phyloP scores from a whole-genome alignment of 2,888 invertebrate genomes.

The Eristalinus sepulchralis region DNA sequence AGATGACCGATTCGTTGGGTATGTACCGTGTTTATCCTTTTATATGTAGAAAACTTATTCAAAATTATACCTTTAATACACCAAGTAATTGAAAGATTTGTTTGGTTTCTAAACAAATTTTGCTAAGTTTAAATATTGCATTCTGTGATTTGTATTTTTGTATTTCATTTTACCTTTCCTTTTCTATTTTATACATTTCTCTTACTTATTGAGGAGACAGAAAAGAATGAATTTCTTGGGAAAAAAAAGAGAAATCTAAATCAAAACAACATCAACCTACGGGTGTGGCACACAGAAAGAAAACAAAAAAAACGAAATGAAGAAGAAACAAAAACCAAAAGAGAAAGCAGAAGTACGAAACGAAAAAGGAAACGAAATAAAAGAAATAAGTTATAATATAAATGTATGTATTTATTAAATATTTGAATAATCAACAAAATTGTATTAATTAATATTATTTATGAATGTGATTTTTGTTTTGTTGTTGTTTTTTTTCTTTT shows the following conservation, averaged over 20 bases:
- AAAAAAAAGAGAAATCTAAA: neutral
- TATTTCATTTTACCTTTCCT: conserved; percentile 12
- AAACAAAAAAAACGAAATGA: conserved; percentile 50
- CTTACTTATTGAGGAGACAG: neutral
- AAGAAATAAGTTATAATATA: conserved; percentile 74
- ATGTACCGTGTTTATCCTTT: conserved; percentile 41
- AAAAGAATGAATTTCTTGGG: neutral
- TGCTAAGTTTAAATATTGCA: conserved; percentile 33
- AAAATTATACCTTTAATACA: conserved; percentile 4
- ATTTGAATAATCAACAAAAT: conserved; percentile 80
- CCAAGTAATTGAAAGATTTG: neutral
- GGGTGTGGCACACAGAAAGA: conserved; percentile 11
- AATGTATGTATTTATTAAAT: conserved; percentile 77
- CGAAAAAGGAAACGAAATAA: conserved; percentile 57
- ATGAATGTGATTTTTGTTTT: conserved; percentile 73
- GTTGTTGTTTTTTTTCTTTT: conserved; percentile 57
- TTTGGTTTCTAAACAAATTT: neutral
- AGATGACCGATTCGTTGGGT: conserved; percentile 45
- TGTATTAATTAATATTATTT: conserved; percentile 71
- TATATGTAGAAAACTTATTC: neutral
- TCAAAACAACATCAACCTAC: conserved; percentile 42
- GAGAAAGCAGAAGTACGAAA: conserved; percentile 45
- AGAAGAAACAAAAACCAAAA: conserved; percentile 30
- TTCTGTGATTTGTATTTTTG: neutral
- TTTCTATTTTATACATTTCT: neutral